Base-by-base conservation (phyloP, 1,140 invertebrate species). In the Diabrotica undecimpunctata region DNA sequence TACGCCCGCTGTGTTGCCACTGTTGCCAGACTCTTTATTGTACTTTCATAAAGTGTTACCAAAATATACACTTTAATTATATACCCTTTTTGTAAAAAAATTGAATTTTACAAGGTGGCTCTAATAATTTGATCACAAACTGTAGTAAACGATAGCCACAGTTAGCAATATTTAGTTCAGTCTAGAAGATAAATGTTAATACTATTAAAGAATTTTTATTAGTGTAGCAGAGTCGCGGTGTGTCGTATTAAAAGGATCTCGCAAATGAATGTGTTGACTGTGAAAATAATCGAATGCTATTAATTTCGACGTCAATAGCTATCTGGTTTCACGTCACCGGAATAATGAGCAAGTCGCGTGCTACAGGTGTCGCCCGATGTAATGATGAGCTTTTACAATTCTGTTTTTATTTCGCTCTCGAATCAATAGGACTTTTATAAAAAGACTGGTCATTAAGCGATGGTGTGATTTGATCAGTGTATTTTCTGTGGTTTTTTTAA, bases 211-310 rank as follows among this genome's bases (percentile, higher is more conserved):
- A n/a, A 10, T 46, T 46, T 8, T 46, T 10, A 46, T 46, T 46
- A 46, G 41, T 46, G 41, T 46, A 46, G 41, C 8, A 46, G 3
- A 8, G n/a, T n/a, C 41, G 41, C 41, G n/a, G 2, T 46, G 2
- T 46, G 41, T 46, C 41, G 61, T 35, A 66, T 61, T 66, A 61
- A 64, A 68, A 67, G 62, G 65, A 66, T 66, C 63, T 50, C 58
- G 64, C 65, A 71, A 71, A 71, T 66, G 67, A 64, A 71, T 60
- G 70, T 71, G 70, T 73, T 73, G 69, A 72, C 69, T 73, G 58
- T 70, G 71, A 65, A 74, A 72, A 71, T 74, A 74, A 74, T 74
- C 72, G 71, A 74, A 72, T 67, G 71, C 72, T 72, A 74, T 74
- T 72, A 74, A 74, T 72, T 74, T 68, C 58, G 58, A 66, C 66